These are phyloP conservation scores for Stenoptilia bipunctidactyla DNA, from an alignment of 2,888 invertebrate species.

Conservation along the genomic window DNA sequence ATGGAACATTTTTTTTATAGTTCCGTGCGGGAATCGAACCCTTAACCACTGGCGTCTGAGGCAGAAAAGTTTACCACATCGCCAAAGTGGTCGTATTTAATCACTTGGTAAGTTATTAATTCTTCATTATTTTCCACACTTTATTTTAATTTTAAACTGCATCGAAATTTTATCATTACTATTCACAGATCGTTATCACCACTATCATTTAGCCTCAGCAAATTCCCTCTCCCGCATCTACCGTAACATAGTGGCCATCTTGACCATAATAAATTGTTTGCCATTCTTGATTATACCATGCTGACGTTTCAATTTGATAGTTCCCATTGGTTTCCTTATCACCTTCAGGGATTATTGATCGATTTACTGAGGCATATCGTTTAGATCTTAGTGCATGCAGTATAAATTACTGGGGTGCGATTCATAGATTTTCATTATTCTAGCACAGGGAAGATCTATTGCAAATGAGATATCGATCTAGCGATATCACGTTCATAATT, in stretches of 20 bases:
- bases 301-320: slow-evolving; percentile 57
- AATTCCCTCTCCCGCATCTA: too few species aligned
- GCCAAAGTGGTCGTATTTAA: too few species aligned
- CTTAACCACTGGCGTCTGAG: too few species aligned
- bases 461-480: neutral
- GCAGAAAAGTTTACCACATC: too few species aligned
- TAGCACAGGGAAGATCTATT: neutral
- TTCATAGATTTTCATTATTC: slow-evolving; percentile 1
- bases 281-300: slow-evolving; percentile 38
- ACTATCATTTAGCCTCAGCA: too few species aligned
- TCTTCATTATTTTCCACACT: too few species aligned
- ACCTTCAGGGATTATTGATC: slow-evolving; percentile 57
- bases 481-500: neutral
- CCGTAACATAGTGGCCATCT: neutral
- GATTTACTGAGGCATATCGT: slow-evolving; percentile 49
- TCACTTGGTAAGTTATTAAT: too few species aligned
- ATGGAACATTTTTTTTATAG: too few species aligned
- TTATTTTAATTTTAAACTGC: too few species aligned
- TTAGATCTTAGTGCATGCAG: slow-evolving; percentile 37
- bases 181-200: too few species aligned
- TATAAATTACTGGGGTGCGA: slow-evolving; percentile 39
- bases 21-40: too few species aligned
- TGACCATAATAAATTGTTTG: slow-evolving; percentile 20
- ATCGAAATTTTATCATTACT: too few species aligned
- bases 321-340: slow-evolving; percentile 42